Conservation (phyloP, 2,888 invertebrate species). For the Lomographa bimaculata region DNA sequence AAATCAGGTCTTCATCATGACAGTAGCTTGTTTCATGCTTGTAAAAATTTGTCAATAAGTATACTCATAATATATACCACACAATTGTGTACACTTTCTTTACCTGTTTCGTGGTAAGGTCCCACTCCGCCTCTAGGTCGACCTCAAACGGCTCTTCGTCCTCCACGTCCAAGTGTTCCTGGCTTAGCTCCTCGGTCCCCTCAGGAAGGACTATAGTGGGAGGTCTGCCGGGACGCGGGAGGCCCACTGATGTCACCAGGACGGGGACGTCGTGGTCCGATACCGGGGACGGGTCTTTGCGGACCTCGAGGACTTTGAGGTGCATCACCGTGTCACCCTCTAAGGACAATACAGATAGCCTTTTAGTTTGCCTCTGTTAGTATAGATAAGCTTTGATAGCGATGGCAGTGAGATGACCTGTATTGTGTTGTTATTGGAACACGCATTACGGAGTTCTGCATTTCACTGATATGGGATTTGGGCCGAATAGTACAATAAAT, state of each 20-base stretch:
- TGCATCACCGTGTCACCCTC: conserved; percentile 95
- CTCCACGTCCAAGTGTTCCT: conserved; percentile 79
- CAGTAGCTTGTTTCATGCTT: no score
- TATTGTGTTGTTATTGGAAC: no score
- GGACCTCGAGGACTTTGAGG: conserved; percentile 92
- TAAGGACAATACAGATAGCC: conserved; percentile 41
- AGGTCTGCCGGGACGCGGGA: conserved; percentile 67
- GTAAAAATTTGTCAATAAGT: no score
- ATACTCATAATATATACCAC: no score
- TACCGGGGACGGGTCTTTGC: conserved; percentile 91
- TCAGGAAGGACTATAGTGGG: conserved; percentile 43
- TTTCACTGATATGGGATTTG: no score
- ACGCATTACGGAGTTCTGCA: no score
- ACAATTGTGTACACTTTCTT: no score
- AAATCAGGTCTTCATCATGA: no score
- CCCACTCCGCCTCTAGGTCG: conserved; percentile 89
- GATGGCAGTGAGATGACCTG: no score
- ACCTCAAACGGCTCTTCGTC: conserved; percentile 81
- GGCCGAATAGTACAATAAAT: no score
- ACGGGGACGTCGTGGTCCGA: conserved; percentile 96
- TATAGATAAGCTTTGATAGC: no score
- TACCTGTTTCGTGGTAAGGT: conserved; percentile 96
- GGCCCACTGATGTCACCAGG: conserved; percentile 82
- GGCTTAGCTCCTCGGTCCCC: conserved; percentile 47
- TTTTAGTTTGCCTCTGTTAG: no score